Evolutionary conservation across 2,888 invertebrate genomes (phyloP).

Genomic region (Dicyrtoma fusca): DNA sequence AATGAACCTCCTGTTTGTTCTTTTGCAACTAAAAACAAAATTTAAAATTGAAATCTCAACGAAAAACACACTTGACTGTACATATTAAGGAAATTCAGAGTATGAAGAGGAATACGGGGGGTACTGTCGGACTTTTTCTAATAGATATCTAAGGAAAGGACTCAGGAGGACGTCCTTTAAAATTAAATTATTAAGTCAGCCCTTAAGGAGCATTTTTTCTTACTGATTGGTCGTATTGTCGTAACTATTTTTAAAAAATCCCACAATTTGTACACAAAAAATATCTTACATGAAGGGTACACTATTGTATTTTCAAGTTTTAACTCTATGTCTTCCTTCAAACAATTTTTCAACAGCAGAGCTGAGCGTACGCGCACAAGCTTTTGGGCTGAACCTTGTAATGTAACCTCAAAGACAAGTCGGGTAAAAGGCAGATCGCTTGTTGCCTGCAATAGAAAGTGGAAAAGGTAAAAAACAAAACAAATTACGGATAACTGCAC

Average conservation of each 20-base stretch:
- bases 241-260: too few species aligned
- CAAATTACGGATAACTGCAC: too few species aligned
- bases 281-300: conserved; percentile 55
- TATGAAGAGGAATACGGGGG: not conserved
- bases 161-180: too few species aligned
- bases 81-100: too few species aligned
- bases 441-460: conserved; percentile 46
- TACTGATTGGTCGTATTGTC: too few species aligned
- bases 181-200: too few species aligned
- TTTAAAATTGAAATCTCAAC: not conserved
- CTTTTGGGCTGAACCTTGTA: conserved; percentile 93
- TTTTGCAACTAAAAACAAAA: conserved; percentile 52
- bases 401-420: conserved; percentile 85
- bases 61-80: too few species aligned
- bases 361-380: conserved; percentile 90
- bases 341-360: conserved; percentile 75
- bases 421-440: conserved; percentile 67
- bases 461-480: too few species aligned
- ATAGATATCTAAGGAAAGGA: too few species aligned
- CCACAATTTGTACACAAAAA: too few species aligned
- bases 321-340: conserved; percentile 73
- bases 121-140: too few species aligned
- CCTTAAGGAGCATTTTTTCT: too few species aligned
- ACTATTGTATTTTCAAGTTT: conserved; percentile 67
- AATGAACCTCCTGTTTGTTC: conserved; percentile 57